These are phyloP conservation scores for Leptopilina drosophilae DNA, from an alignment of 2,888 invertebrate species.

Conservation along the genomic window DNA sequence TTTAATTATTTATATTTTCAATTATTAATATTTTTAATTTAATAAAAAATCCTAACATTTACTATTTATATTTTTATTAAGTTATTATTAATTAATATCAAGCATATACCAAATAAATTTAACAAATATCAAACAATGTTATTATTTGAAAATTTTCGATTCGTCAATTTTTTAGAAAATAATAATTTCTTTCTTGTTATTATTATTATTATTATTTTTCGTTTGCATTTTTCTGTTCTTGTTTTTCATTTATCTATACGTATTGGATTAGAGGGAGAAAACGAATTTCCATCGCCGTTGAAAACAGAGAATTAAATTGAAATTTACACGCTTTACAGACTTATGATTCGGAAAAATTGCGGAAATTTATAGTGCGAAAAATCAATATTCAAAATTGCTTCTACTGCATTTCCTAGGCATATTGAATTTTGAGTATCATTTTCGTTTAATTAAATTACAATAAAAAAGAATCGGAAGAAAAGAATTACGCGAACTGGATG, in stretches of 20 bases:
- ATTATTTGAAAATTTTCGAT: no score
- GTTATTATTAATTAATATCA: no score
- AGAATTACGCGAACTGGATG: not conserved
- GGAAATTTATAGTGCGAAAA: not conserved
- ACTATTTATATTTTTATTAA: no score
- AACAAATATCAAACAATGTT: no score
- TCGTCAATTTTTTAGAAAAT: no score
- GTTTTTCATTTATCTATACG: not conserved
- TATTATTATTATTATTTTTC: no score
- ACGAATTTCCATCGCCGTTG: not conserved
- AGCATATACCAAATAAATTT: no score
- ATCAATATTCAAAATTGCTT: slow-evolving; percentile 19
- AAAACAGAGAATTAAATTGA: slow-evolving; percentile 11
- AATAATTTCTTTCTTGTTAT: no score
- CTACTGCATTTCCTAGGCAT: not conserved
- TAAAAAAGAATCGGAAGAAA: not conserved
- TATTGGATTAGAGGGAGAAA: not conserved
- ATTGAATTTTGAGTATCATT: not conserved
- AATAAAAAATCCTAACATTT: no score
- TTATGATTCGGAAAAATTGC: slow-evolving; percentile 10
- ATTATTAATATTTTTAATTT: no score
- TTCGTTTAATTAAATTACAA: not conserved
- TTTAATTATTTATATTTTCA: no score
- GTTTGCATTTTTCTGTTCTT: no score
- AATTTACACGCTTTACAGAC: not conserved